Evolutionary conservation across 2,797 vertebrate genomes (phyloP).

Genomic region (Chloroceryle amazona): DNA sequence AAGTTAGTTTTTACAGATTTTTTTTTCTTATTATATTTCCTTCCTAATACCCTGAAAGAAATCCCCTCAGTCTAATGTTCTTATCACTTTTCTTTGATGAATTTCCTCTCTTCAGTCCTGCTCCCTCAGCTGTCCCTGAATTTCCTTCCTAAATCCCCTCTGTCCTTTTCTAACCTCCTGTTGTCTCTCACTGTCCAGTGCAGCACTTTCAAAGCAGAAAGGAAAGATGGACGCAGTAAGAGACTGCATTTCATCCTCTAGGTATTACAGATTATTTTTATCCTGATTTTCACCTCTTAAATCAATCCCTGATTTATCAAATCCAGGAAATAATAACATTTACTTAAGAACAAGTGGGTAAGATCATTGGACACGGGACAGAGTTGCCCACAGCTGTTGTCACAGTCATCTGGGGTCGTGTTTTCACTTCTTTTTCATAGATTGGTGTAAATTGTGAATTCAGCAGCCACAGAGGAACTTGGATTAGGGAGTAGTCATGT

Average conservation of each 20-base stretch:
- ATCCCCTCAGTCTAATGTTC: constrained; percentile 53
- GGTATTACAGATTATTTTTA: neutral
- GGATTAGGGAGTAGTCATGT: neutral
- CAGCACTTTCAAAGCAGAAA: neutral
- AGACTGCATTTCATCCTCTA: neutral
- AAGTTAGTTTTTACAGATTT: constrained; percentile 23
- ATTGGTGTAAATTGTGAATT: neutral
- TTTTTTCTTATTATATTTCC: constrained; percentile 58
- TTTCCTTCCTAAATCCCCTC: constrained; percentile 63
- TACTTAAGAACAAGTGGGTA: neutral
- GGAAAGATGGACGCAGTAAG: fast-evolving
- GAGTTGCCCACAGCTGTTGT: neutral
- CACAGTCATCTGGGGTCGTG: neutral
- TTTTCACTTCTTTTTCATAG: neutral
- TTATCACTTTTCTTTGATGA: constrained; percentile 61
- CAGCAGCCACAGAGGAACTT: neutral
- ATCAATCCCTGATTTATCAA: constrained; percentile 42
- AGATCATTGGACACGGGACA: neutral
- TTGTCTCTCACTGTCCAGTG: neutral
- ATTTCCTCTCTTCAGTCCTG: constrained; percentile 33
- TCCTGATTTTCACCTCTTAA: constrained; percentile 44
- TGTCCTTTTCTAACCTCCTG: constrained; percentile 62
- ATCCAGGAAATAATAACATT: neutral
- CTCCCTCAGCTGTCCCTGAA: constrained; percentile 63
- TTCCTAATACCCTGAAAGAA: constrained; percentile 60